Conservation (phyloP, 2,888 invertebrate species). For the Phoenoteleia sp. region DNA sequence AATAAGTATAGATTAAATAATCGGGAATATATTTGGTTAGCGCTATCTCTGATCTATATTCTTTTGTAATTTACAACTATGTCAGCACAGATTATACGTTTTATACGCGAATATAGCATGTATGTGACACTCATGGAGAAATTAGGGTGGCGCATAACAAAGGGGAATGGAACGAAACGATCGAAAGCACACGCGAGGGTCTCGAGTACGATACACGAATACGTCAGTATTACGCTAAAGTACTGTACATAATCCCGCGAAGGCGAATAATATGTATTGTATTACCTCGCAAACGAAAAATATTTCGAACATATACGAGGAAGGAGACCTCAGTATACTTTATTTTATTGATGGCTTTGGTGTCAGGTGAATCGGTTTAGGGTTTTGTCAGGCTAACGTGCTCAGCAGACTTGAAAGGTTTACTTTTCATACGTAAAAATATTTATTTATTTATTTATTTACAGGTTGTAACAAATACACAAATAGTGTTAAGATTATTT, state of each 20-base stretch:
- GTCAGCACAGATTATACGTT: conserved; percentile 58
- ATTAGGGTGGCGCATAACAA: conserved; percentile 74
- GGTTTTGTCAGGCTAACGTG: too few species aligned
- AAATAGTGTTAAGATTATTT: too few species aligned
- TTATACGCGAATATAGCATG: conserved; percentile 48
- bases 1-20: conserved; percentile 45
- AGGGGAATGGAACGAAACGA: conserved; percentile 69
- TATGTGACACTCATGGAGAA: conserved; percentile 71
- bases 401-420: too few species aligned
- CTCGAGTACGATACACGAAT: conserved; percentile 65
- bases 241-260: conserved; percentile 59
- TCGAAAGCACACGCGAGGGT: conserved; percentile 72
- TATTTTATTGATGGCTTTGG: conserved; percentile 17
- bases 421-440: too few species aligned
- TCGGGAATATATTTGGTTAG: conserved; percentile 46
- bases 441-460: too few species aligned
- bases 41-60: conserved; percentile 45
- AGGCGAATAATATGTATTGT: conserved; percentile 64
- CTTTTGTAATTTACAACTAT: conserved; percentile 62
- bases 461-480: too few species aligned
- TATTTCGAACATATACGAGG: conserved; percentile 10
- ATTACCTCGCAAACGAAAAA: conserved; percentile 44
- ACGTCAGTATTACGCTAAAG: conserved; percentile 59
- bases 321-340: conserved; percentile 2
- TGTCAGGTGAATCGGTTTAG: conserved; percentile 21